Evolutionary conservation across 1,140 invertebrate genomes (phyloP), one percentile per base, ranked within the genome.

Genomic region (Cydia fagiglandana): DNA sequence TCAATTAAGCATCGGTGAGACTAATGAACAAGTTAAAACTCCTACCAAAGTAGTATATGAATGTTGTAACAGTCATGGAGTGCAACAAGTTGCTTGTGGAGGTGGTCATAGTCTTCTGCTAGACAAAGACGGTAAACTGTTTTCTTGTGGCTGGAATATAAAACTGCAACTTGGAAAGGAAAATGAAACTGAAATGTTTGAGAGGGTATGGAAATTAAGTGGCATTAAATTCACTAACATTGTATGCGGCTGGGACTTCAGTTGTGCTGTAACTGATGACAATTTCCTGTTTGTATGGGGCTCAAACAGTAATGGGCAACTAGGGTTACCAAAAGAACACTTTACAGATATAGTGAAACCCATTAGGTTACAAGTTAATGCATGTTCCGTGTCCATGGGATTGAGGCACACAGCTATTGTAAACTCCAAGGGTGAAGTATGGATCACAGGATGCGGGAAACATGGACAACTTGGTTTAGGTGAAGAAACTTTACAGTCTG

Each of bases 61-160:
- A 74, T 93, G 73, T 79, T 91, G 20, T 80, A 82, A 81, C 85
- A 80, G 20, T 15, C 84, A 89, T 64, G 84, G 93, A 53, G 94
- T 96, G 45, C 92, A 91, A 47, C 93, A 94, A 81, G 96, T 97
- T 75, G 91, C 93, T 15, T 96, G 96, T 73, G 97, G 97, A 74
- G 96, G 96, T 41, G 96, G 96, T 0, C 96, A 97, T 84, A 95
- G 96, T 1, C 82, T 97, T 12, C 91, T 97, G 28, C 86, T 97
- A 24, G 94, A 95, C 80, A 89, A 91, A 61, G 92, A 94, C 64
- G 96, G 96, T 12, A 95, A 95, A 79, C 85, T 98, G 10, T 98
- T 96, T 86, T 94, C 95, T 50, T 98, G 97, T 94, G 98, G 98
- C 5, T 97, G 96, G 96, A 98, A 98, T 91, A 95, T 95, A 81